Evolutionary conservation across 1,140 invertebrate genomes (phyloP), one percentile per base, ranked within the genome.

Genomic region (Drosophila sproati): DNA sequence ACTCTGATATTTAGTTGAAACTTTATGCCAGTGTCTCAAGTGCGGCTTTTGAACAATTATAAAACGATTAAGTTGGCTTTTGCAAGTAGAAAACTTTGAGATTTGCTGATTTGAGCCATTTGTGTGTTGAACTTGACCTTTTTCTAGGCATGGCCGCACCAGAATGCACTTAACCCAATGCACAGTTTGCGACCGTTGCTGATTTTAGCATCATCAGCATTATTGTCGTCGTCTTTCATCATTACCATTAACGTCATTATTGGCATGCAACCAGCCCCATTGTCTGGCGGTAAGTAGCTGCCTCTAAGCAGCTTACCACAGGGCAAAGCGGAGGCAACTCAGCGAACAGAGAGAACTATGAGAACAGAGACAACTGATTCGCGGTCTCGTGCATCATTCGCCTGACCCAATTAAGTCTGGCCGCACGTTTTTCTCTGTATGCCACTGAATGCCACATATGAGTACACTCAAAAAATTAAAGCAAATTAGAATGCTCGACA

Each of bases 101-200:
- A 61, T 56, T 43, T 73, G 71, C 73, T 76, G 68, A 76, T 51
- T 56, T 34, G 55, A 52, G 68, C 10, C 31, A 50, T 50, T 74
- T 51, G 12, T 12, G 41, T 29, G 20, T 55, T 72, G 69, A 72
- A 72, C 73, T 76, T 76, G 73, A 76, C 68, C 73, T 66, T 73
- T 76, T 72, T 8, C 35, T 41, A 10, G 54, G 67, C 47, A 52
- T 60, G 67, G 59, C 32, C 43, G 39, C 39, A 43, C 10, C 10
- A 54, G 59, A 64, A 72, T 75, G 73, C 73, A 71, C 68, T 71
- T 63, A 72, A 56, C 60, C 60, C 52, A 37, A 41, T 52, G 59
- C 52, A 52, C 52, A 64, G 60, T 32, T 31, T 5, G 7, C 32
- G 32, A 3, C 62, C 45, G 59, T 63, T 37, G 55, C 57, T 61